A percentile compares a stretch with the other conserved stretches of the same genome.
Conservation (phyloP, 2,797 vertebrate species). For the Artibeus lituratus region DNA sequence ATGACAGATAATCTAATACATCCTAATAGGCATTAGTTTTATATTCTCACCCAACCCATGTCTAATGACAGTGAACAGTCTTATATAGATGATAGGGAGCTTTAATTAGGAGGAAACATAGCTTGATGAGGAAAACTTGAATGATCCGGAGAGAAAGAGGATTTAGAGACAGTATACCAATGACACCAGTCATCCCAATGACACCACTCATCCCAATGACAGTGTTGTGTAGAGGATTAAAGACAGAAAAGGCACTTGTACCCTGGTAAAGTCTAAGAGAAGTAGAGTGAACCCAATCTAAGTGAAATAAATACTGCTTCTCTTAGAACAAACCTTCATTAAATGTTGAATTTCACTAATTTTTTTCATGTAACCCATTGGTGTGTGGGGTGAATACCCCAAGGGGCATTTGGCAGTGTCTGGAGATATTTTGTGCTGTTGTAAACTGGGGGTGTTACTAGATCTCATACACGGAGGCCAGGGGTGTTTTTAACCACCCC, state of each 20-base stretch:
- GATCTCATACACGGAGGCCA: neutral
- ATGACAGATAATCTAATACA: neutral
- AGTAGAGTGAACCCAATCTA: neutral
- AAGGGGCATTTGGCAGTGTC: neutral
- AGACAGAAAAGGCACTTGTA: neutral
- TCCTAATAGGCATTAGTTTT: neutral
- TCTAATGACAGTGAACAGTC: neutral
- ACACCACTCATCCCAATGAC: no score
- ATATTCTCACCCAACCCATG: neutral
- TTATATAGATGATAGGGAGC: neutral
- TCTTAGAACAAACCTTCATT: neutral
- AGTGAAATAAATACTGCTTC: neutral
- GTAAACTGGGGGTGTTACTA: neutral
- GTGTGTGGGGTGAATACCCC: neutral
- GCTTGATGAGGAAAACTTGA: neutral
- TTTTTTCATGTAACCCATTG: neutral
- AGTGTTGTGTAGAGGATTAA: neutral
- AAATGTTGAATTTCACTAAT: neutral
- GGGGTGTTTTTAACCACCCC: neutral
- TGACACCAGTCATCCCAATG: neutral
- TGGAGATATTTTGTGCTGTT: neutral
- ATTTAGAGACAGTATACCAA: neutral
- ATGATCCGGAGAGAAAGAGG: neutral
- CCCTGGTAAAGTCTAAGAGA: neutral
- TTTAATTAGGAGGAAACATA: neutral